These are phyloP conservation scores for Arge pagana DNA, from an alignment of 2,888 invertebrate genomes.

Conservation along the genomic window DNA sequence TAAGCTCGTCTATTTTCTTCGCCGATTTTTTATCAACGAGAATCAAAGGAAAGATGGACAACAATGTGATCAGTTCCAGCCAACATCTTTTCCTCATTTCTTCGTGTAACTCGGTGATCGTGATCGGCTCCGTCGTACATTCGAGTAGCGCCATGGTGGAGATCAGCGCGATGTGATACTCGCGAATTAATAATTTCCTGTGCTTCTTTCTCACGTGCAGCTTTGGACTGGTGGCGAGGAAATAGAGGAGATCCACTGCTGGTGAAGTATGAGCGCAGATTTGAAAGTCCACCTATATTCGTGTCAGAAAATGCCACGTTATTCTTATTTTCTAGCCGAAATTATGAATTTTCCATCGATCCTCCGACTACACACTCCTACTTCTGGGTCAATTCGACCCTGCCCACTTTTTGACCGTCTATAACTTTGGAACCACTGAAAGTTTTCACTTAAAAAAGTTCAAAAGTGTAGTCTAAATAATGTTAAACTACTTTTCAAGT, in stretches of 20 bases:
- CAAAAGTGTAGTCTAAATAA: too few species aligned
- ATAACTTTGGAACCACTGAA: too few species aligned
- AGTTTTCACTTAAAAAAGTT: too few species aligned
- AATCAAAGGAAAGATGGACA: constrained; percentile 41
- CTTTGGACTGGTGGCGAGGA: constrained; percentile 54
- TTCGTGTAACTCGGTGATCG: constrained; percentile 34
- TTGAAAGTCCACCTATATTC: constrained; percentile 62
- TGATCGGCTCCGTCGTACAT: constrained; percentile 43
- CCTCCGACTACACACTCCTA: too few species aligned
- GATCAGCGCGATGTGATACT: constrained; percentile 38
- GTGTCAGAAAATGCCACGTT: too few species aligned
- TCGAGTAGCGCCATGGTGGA: constrained; percentile 39
- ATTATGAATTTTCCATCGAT: too few species aligned
- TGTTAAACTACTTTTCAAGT: too few species aligned
- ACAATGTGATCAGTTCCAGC: constrained; percentile 38
- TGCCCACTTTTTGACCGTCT: too few species aligned
- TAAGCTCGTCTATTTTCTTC: constrained; percentile 40
- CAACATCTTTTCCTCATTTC: constrained; percentile 32
- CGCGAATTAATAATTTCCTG: constrained; percentile 35
- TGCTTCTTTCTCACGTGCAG: constrained; percentile 34
- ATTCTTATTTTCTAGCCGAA: too few species aligned
- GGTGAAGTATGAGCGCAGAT: constrained; percentile 56
- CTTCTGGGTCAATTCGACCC: too few species aligned
- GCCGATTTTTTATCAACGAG: constrained; percentile 39
- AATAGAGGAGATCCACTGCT: constrained; percentile 58